Evolutionary conservation across 2,888 invertebrate species (phyloP), one percentile per base, ranked within the genome.

Genomic region (Epinotia ramella): DNA sequence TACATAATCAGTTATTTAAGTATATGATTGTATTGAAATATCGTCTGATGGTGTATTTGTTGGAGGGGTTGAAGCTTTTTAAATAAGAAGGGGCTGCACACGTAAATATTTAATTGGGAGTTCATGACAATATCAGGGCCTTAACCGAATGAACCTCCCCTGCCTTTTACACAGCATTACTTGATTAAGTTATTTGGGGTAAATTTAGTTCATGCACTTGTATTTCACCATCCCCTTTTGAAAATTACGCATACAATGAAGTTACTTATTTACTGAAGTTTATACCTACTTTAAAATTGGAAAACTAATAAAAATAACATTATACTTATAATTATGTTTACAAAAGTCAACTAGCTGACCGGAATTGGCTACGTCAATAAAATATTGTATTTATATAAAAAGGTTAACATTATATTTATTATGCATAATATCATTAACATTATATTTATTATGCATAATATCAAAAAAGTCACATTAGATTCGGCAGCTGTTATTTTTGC

Each of bases 101-200:
- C 75, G 75, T 75, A 62, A 75, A 75, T 75, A 75, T 75, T 75
- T 75, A 75, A 75, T 75, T 75, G 65, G 13, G 28, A 76, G 70
- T 77, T 77, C 66, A 77, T 77, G 77, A 66, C 73, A 77, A 70
- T 77, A 70, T 73, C 65, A 73, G 59, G 64, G 56, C 63, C 62
- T 73, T 73, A 77, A 77, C 70, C 60, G 66, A 77, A 77, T 73
- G 13, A 69, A 56, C 64, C 67, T 49, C 76, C 73, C 75, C 53
- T 7, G 60, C 60, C 56, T 66, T 49, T 73, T 66, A 73, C 76
- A 75, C 75, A 73, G 65, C 72, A 76, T 77, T 77, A 76, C 73
- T 68, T 66, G 64, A 76, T 77, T 76, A 76, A 70, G 28, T 73
- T 73, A 73, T 49, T 70, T 24, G 59, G 70, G 59, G 62, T 56